Evolutionary conservation across 2,113 vertebrate genomes (phyloP).

Genomic region (Microtus pennsylvanicus): DNA sequence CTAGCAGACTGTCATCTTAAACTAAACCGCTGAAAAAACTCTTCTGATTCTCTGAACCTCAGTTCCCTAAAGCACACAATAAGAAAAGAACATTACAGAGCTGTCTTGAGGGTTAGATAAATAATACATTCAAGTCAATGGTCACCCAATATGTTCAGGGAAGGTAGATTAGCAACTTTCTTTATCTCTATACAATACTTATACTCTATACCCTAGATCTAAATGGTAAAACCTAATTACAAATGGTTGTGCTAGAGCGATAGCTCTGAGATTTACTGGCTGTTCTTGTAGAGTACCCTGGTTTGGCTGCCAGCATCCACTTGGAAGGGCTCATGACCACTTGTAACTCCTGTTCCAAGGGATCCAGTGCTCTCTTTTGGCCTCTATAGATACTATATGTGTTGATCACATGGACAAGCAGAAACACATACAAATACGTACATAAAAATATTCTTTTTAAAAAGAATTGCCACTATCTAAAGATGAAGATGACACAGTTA

Average conservation of each 20-base stretch:
- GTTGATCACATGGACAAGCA: not conserved
- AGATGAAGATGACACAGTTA: not conserved
- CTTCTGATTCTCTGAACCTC: not conserved
- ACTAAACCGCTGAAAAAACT: not conserved
- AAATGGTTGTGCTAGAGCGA: not conserved
- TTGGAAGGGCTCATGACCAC: not conserved
- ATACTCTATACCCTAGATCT: not conserved
- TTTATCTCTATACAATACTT: not conserved
- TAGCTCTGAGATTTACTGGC: not conserved
- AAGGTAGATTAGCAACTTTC: not conserved
- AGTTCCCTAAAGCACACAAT: conserved; percentile 3
- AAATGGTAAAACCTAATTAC: not conserved
- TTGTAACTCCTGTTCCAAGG: not conserved
- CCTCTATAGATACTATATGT: not conserved
- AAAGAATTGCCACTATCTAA: not conserved
- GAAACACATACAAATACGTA: not conserved
- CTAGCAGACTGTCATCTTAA: not conserved
- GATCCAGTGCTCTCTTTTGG: not conserved
- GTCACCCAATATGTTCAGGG: not conserved
- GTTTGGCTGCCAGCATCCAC: not conserved
- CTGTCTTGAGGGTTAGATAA: not conserved
- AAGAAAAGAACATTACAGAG: not conserved
- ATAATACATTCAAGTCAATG: not conserved
- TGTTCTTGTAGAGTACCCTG: not conserved
- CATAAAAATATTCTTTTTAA: not conserved